phyloP scores from a whole-genome alignment of 2,113 vertebrate species.

The Myotis davidii region DNA sequence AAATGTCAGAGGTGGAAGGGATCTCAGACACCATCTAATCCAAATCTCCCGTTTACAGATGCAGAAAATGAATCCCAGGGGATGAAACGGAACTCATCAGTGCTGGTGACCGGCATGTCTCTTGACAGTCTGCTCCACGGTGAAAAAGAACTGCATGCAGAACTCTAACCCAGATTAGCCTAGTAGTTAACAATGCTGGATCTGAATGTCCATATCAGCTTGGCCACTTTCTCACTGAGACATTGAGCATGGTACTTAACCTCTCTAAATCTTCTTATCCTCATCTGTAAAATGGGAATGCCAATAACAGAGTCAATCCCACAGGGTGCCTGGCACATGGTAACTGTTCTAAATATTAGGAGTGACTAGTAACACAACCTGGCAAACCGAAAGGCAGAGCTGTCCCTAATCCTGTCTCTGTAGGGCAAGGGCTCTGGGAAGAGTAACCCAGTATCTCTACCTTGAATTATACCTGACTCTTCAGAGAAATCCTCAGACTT shows the following conservation, averaged over 20 bases:
- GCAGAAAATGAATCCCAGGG: background rate
- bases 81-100: background rate
- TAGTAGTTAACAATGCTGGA: background rate
- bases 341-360: background rate
- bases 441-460: background rate
- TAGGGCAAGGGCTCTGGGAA: background rate
- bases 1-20: background rate
- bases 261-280: slow-evolving; percentile 4
- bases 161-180: background rate
- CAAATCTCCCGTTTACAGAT: background rate
- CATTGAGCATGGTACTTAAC: background rate
- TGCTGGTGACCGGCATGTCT: background rate
- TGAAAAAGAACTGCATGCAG: background rate
- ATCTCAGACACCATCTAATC: background rate
- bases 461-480: background rate
- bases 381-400: background rate
- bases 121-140: background rate
- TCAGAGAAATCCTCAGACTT: slow-evolving; percentile 14
- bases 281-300: slow-evolving; percentile 23
- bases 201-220: background rate
- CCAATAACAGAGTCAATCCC: background rate
- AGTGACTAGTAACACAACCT: background rate
- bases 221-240: slow-evolving; percentile 24
- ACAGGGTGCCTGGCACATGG: background rate
- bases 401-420: background rate